A percentile compares a stretch with the other conserved stretches of the same genome.
phyloP scores from a whole-genome alignment of 1,140 invertebrate species.

The Drosophila tropicalis region DNA sequence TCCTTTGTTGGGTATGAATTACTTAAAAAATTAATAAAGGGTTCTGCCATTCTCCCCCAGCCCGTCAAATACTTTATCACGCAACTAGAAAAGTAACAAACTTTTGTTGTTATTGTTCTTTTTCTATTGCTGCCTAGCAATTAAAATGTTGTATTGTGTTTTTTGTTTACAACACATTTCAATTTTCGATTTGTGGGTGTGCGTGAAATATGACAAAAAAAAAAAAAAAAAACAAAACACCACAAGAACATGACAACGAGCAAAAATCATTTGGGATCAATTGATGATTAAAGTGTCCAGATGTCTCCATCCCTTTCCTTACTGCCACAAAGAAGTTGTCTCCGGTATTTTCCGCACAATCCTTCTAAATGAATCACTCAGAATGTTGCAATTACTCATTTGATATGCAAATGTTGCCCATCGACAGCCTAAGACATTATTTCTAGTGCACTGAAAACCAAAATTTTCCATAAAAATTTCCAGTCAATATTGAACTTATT shows the following conservation, averaged over 20 bases:
- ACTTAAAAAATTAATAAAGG: constrained; percentile 56
- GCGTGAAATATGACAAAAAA: not conserved
- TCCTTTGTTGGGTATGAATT: constrained; percentile 38
- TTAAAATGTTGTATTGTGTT: constrained; percentile 37
- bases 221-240: not conserved
- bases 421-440: not conserved
- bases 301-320: not conserved
- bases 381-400: not conserved
- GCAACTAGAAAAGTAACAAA: constrained; percentile 24
- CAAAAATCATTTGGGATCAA: constrained; percentile 26
- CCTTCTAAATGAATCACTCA: constrained; percentile 3
- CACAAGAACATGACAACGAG: not conserved
- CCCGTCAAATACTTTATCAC: constrained; percentile 25
- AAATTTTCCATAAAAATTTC: not conserved
- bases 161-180: constrained; percentile 56
- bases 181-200: constrained; percentile 13
- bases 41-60: not conserved
- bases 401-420: not conserved
- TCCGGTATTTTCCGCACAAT: constrained; percentile 44
- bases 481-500: not conserved
- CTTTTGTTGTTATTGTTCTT: constrained; percentile 9
- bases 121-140: constrained; percentile 32
- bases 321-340: constrained; percentile 43
- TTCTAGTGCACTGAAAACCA: too few relatives aligned
- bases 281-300: constrained; percentile 12